Percentiles rank a stretch among this genome's conserved stretches.
These are phyloP conservation scores for Hoplostethus mediterraneus DNA, from an alignment of 2,797 vertebrate species.

Conservation along the genomic window DNA sequence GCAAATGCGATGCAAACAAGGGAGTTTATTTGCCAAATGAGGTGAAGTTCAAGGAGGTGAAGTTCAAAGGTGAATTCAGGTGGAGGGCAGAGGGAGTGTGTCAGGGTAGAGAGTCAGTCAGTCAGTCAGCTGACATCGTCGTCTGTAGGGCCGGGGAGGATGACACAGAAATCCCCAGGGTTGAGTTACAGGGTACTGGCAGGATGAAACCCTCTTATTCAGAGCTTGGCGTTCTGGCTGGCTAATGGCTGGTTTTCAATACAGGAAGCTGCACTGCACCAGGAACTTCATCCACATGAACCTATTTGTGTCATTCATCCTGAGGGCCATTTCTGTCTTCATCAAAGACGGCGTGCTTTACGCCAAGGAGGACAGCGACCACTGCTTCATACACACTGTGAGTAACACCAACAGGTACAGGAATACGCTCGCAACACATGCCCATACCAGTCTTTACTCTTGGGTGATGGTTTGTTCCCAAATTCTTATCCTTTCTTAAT, in stretches of 20 bases:
- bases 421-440: not conserved
- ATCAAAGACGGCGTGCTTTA: constrained; percentile 97
- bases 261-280: constrained; percentile 96
- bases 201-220: too few relatives aligned
- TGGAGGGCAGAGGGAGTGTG: too few relatives aligned
- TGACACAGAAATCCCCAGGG: too few relatives aligned
- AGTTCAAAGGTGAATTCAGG: too few relatives aligned
- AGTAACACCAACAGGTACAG: constrained; percentile 61
- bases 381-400: constrained; percentile 93
- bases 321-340: constrained; percentile 96
- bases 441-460: not conserved
- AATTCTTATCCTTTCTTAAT: not conserved
- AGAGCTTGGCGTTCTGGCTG: not conserved
- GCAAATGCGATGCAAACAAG: too few relatives aligned
- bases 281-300: constrained; percentile 99
- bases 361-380: constrained; percentile 91
- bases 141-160: too few relatives aligned
- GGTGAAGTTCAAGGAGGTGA: too few relatives aligned
- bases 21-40: too few relatives aligned
- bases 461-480: not conserved
- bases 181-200: too few relatives aligned
- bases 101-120: too few relatives aligned
- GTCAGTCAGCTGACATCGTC: too few relatives aligned
- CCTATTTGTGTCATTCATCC: constrained; percentile 95
- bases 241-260: not conserved